Evolutionary conservation across 2,888 invertebrate genomes (phyloP), one percentile per base, ranked within the genome.

Genomic region (Lepidocyrtinus sp.): DNA sequence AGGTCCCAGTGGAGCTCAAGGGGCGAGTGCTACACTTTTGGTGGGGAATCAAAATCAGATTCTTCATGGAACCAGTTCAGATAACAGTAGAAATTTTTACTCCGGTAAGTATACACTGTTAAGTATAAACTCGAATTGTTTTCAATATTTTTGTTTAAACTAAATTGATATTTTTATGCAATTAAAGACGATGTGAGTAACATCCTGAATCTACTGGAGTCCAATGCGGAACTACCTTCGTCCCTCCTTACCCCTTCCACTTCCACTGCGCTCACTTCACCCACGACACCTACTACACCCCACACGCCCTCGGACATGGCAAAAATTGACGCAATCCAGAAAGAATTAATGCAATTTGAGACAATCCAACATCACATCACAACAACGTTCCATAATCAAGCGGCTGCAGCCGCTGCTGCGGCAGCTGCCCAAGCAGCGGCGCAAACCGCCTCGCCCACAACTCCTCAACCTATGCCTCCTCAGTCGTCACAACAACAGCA

Each of bases 251-350:
- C 15, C 26, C 26, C 69, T 67, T 70, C 84, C 64, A 21, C 70
- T 1, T 55, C 69, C 21, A 12, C 68, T 1, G n/a, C 71, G 1
- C 26, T 65, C 0, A 25, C n/a, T 15, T 55, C 65, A 5, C 73
- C 59, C 7, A 21, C 36, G 12, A 65, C 77, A 2, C 71, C 85
- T 15, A 36, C 76, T 21, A 70, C 77, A 3, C 74, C 76, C 9
- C 75, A 75, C 88, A 90, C 90, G 74, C 89, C 92, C 87, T 92
- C 92, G 87, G 94, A 94, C 88, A 93, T 93, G 88, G 92, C 93
- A 89, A 95, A 94, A 82, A 97, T 97, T 83, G 95, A 93, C 88
- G 95, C 94, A 64, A 98, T 98, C 87, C 95, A 96, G 88, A 94
- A 95, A 88, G 95, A 94, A 87, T 90, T 98, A 87, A 97, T 97